phyloP scores from a whole-genome alignment of 2,113 vertebrate species.

The Chamaea fasciata region DNA sequence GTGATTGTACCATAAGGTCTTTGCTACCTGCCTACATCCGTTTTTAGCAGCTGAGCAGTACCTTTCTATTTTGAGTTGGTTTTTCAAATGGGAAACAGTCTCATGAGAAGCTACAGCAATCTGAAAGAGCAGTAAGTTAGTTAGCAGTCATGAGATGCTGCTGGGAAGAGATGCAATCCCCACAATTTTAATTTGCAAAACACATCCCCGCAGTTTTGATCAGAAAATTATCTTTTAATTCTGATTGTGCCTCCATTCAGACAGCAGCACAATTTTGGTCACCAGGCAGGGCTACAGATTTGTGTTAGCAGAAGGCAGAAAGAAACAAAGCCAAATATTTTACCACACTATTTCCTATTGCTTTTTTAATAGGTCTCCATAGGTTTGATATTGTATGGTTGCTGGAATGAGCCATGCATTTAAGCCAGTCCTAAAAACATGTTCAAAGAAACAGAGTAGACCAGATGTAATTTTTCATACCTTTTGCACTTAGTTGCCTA shows the following conservation, averaged over 20 bases:
- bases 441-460: neutral
- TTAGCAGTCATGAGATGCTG: neutral
- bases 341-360: neutral
- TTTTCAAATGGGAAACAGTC: neutral
- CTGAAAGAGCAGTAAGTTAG: neutral
- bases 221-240: neutral
- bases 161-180: neutral
- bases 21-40: neutral
- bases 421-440: neutral
- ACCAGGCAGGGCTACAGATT: neutral
- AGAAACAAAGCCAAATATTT: neutral
- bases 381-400: neutral
- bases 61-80: neutral
- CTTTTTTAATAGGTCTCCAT: neutral
- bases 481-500: neutral
- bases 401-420: neutral
- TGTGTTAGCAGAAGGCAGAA: neutral
- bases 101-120: neutral
- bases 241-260: neutral
- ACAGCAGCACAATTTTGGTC: neutral
- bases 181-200: neutral
- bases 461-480: conserved; percentile 6
- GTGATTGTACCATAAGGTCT: neutral
- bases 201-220: neutral
- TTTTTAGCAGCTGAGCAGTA: neutral